Evolutionary conservation across 2,797 vertebrate genomes (phyloP).

Genomic region (Chromis chromis): DNA sequence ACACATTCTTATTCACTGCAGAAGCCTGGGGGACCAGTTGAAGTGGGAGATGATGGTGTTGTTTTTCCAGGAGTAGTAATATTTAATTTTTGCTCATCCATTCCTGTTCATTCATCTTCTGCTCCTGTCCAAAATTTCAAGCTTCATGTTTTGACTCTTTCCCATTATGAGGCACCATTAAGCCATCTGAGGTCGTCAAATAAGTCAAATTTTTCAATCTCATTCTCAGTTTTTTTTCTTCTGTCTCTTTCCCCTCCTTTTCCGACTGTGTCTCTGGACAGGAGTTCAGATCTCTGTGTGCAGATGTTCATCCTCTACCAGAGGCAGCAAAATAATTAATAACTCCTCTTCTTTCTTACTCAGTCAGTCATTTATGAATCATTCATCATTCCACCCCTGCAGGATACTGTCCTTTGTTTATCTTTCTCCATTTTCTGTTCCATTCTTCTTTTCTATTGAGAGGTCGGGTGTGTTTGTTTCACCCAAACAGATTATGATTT

Average conservation of each 20-base stretch:
- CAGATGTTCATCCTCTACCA: constrained; percentile 68
- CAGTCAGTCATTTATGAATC: constrained; percentile 70
- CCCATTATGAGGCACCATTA: constrained; percentile 19
- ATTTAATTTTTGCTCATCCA: constrained; percentile 17
- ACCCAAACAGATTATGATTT: constrained; percentile 18
- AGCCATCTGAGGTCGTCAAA: constrained; percentile 7
- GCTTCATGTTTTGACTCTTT: constrained; percentile 3
- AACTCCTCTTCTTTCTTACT: constrained; percentile 47
- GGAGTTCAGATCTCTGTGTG: constrained; percentile 53
- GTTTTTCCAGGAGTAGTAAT: constrained; percentile 18
- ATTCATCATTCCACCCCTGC: constrained; percentile 64
- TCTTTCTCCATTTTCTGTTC: constrained; percentile 46
- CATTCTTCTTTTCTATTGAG: constrained; percentile 11
- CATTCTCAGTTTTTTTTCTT: constrained; percentile 8
- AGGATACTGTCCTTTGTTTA: constrained; percentile 60
- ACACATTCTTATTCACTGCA: constrained; percentile 49
- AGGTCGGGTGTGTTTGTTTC: constrained; percentile 20
- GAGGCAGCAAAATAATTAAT: constrained; percentile 73
- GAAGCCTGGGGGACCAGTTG: constrained; percentile 27
- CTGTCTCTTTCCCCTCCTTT: background rate
- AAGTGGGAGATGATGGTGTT: constrained; percentile 35
- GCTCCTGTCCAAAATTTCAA: constrained; percentile 11
- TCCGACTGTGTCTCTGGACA: constrained; percentile 41
- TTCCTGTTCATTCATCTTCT: constrained; percentile 6
- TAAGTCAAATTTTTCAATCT: constrained; percentile 26